Conservation (phyloP, 2,888 invertebrate species). For the Apomyelois bistriatella region DNA sequence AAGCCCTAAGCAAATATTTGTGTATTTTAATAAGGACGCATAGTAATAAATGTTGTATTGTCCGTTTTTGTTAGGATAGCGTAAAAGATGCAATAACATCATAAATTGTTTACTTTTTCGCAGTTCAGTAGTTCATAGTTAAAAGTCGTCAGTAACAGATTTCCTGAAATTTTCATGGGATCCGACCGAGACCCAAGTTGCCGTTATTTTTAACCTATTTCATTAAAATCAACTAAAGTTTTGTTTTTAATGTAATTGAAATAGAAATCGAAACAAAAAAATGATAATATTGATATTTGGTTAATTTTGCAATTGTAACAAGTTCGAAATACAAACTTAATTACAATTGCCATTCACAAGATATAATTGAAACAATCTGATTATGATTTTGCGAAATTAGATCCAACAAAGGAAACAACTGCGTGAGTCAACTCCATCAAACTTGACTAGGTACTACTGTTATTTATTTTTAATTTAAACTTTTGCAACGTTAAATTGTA, state of each 20-base stretch:
- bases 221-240: too few species aligned
- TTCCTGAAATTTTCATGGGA: too few species aligned
- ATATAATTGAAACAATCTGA: conserved; percentile 11
- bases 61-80: too few species aligned
- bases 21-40: conserved; percentile 4
- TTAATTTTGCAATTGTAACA: neutral
- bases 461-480: conserved; percentile 12
- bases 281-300: neutral
- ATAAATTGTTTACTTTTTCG: too few species aligned
- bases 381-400: conserved; percentile 9
- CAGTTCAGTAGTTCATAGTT: too few species aligned
- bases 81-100: too few species aligned
- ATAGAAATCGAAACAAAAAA: too few species aligned
- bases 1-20: conserved; percentile 12
- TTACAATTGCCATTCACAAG: conserved; percentile 13
- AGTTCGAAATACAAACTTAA: conserved; percentile 9
- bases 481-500: neutral
- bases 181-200: too few species aligned
- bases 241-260: too few species aligned
- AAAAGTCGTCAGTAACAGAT: too few species aligned
- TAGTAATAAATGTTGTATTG: neutral
- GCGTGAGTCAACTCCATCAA: conserved; percentile 7
- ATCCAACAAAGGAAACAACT: conserved; percentile 2
- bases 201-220: too few species aligned
- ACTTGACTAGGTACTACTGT: conserved; percentile 5